Base-by-base conservation (phyloP, 2,797 vertebrate species). In the Erpetoichthys calabaricus region DNA sequence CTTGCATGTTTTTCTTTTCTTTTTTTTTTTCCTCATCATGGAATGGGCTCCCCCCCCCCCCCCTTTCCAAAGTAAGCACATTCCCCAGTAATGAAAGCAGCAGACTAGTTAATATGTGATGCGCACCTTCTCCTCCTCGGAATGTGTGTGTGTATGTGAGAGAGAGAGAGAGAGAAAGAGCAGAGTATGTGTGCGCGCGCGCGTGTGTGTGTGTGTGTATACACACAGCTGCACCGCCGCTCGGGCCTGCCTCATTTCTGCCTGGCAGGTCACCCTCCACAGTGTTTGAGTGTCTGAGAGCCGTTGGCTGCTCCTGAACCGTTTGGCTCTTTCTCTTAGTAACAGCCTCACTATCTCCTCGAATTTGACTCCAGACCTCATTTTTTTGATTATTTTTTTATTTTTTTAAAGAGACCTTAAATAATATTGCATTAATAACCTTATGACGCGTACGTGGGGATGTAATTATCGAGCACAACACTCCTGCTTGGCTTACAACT, bases 281-380 rank as follows among this genome's bases (percentile, higher is more conserved):
- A 65, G 77, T 79, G 80, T 75, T 72, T 63, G 84, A 80, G 72
- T 67, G 80, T 86, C 82, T 87, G 89, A 78, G 73, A 88, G 89
- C 90, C 89, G 89, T 88, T 91, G 92, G 90, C 91, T 87, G 88
- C 86, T 83, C 72, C 76, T 81, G 88, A 88, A 84, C 86, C 85
- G 88, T 84, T 93, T 90, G 92, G 90, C 91, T 92, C 88, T 85
- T 88, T 89, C 86, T 89, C 86, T 68, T 77, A 86, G 81, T 79
- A 88, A 86, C 88, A 81, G 83, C 81, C 78, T 71, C 72, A 81
- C 86, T 81, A 83, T 86, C 81, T 77, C 76, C 76, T 83, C 80
- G 80, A 73, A 85, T 85, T 84, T 82, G 83, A 77, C 78, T 71
- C 82, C 82, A 76, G 67, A 73, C 67, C 76, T 49, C 7, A n/a